Base-by-base conservation (phyloP, 1,140 invertebrate species). In the Papilio polytes region DNA sequence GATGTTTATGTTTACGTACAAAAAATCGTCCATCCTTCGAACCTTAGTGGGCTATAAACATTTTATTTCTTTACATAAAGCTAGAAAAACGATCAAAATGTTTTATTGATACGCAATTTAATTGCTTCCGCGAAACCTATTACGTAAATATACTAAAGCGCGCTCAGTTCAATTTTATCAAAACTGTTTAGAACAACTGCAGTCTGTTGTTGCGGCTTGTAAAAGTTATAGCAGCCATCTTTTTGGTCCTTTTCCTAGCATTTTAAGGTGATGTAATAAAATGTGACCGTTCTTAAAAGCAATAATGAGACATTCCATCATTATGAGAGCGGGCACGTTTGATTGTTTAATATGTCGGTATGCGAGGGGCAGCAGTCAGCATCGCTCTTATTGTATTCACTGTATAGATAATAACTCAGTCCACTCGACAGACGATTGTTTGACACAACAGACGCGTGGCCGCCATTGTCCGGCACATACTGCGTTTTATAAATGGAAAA, bases 381-480 rank as follows among this genome's bases (percentile, higher is more conserved):
- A 51, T 26, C 41, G 44, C 73, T 44, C 73, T 76, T 76, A 76
- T 76, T 76, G 74, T 76, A 76, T 76, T 46, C 44, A n/a, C 41
- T 76, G 22, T 76, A 63, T 63, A 56, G 74, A 76, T 76, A 76
- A 76, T 74, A 74, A 74, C 44, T 74, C 73, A 51, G 1, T 51
- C 72, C 31, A n/a, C 31, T 26, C 72, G 41, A 74, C 41, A n/a
- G 72, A 46, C 72, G 72, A 74, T 74, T 51, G 74, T 76, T 76
- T 76, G 44, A 76, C 53, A 76, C 74, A 76, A 76, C 74, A 51
- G 74, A 51, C 41, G 73, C 44, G 73, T 74, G 44, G n/a, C 73
- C n/a, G 20, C 73, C 73, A 74, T 74, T 74, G 73, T 74, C 73
- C 44, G 44, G 46, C 46, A 22, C n/a, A 51, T 12, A 74, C n/a